Evolutionary conservation across 1,140 invertebrate genomes (phyloP).

Genomic region (Dysdera silvatica): DNA sequence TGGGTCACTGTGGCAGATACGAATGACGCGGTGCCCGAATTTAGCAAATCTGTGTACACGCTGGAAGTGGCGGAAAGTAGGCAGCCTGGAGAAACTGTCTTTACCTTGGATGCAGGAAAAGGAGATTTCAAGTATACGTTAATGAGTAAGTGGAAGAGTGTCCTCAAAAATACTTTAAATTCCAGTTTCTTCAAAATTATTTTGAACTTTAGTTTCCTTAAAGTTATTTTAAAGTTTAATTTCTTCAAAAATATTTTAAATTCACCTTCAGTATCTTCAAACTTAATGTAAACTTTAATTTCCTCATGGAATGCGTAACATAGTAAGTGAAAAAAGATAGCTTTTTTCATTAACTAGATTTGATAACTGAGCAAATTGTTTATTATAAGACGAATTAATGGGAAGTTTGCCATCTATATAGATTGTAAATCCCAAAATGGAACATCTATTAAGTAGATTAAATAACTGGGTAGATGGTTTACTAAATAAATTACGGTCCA

Average conservation of each 20-base stretch:
- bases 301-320: too few species aligned
- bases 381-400: too few species aligned
- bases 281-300: background rate
- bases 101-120: slow-evolving; percentile 36
- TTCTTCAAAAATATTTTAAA: background rate
- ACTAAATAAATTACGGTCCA: too few species aligned
- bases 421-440: too few species aligned
- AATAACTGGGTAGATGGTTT: too few species aligned
- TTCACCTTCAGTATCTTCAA: background rate
- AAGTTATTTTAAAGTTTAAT: too few species aligned
- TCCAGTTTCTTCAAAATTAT: background rate
- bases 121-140: slow-evolving; percentile 36
- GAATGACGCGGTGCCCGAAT: slow-evolving; percentile 39
- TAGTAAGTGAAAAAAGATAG: too few species aligned
- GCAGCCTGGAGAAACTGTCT: slow-evolving; percentile 36
- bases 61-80: slow-evolving; percentile 39
- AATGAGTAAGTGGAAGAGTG: slow-evolving; percentile 14
- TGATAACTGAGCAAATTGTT: too few species aligned
- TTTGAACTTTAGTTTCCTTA: background rate
- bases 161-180: background rate
- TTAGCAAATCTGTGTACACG: slow-evolving; percentile 39
- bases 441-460: too few species aligned
- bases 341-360: too few species aligned
- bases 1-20: slow-evolving; percentile 40
- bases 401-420: too few species aligned